Evolutionary conservation across 2,888 invertebrate genomes (phyloP).

Genomic region (Hypercompe scribonia): DNA sequence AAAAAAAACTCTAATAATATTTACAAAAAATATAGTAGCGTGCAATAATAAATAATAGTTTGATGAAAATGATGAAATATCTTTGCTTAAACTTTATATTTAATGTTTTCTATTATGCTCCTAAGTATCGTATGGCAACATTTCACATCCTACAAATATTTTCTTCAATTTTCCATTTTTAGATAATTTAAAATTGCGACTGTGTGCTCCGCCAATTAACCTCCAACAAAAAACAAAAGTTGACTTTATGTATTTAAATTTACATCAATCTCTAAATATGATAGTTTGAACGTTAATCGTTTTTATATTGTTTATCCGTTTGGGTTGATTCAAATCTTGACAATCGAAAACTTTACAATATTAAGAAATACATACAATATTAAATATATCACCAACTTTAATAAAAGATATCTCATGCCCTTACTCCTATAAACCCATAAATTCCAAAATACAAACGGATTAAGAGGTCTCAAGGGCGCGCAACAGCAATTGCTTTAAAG

Average conservation of each 20-base stretch:
- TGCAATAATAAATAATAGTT: too few species aligned
- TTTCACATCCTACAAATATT: too few species aligned
- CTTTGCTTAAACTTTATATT: too few species aligned
- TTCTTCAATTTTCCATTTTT: too few species aligned
- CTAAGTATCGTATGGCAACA: too few species aligned
- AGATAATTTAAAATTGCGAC: too few species aligned
- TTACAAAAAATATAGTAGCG: too few species aligned
- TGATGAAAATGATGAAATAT: too few species aligned
- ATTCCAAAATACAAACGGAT: conserved; percentile 39
- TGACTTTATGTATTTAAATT: not conserved
- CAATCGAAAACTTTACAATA: not conserved
- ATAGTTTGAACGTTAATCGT: not conserved
- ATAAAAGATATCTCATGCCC: not conserved
- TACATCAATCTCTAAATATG: not conserved
- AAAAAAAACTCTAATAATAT: too few species aligned
- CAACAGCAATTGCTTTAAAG: conserved; percentile 35
- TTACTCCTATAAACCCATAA: conserved; percentile 29
- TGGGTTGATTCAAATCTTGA: not conserved
- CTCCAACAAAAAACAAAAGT: not conserved
- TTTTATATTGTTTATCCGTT: not conserved
- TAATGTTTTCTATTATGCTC: too few species aligned
- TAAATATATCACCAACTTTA: not conserved
- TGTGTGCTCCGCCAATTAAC: not conserved
- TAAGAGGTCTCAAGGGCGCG: conserved; percentile 24
- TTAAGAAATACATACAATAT: too few species aligned